Evolutionary conservation across 2,113 vertebrate genomes (phyloP), one percentile per base, ranked within the genome.

Genomic region (Turnix velox): DNA sequence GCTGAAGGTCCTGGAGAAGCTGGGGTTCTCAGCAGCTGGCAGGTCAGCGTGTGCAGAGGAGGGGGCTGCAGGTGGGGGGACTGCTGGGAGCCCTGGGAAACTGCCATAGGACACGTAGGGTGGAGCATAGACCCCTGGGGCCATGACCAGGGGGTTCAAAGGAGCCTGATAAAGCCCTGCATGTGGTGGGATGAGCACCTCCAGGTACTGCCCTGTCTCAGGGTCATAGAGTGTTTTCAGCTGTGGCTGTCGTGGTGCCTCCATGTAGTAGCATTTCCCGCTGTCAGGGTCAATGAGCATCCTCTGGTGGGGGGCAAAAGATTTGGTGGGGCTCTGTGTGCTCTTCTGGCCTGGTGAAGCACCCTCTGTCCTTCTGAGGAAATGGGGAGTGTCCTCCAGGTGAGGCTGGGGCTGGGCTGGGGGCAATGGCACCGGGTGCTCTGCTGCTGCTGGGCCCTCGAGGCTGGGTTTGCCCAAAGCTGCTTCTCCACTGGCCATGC

Each of bases 131-230:
- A 98, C 94, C 33, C 96, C 95, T 2, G 95, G 72, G 24, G 95
- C 71, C 86, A 97, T 17, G 23, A 96, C 22, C 87, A 97, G 90
- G 4, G 99, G 97, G 37, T 98, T 97, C 90, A 98, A 97, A 39
- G 98, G 92, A 48, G 98, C 94, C 77, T 98, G 98, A 90, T 98
- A 99, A 87, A 99, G 74, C 17, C 98, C 97, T 1, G 98, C 79
- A 18, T 98, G 98, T 2, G 99, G 98, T 2, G 98, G 98, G 91
- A 99, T 98, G 59, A 99, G 97, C 68, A 99, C 99, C 93, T 99
- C 99, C 84, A 99, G 98, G 63, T 99, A 99, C 87, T 99, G 99
- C 71, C 99, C 98, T 0, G 98, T 99, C 95, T 99, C 99, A 4
- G 99, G 99, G 92, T 99, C 99, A 28, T 99, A 99, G 88, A 99